These are phyloP conservation scores for Sipha flava DNA, from an alignment of 1,140 invertebrate species.

Conservation along the genomic window DNA sequence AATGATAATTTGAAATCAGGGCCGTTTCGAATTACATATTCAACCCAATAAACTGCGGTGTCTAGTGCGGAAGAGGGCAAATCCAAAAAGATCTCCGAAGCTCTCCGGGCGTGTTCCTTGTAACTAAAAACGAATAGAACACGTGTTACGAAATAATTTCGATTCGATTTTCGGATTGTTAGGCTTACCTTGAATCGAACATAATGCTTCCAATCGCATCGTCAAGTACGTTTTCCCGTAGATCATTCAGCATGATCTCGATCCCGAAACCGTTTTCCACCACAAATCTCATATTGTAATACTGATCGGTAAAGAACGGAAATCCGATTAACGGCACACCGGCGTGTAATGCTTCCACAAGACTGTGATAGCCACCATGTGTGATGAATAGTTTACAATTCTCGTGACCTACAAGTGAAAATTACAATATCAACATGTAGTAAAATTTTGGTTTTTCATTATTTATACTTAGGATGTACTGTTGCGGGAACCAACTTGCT, in stretches of 20 bases:
- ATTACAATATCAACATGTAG: neutral
- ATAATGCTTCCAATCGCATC: slow-evolving; percentile 23
- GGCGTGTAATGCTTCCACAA: slow-evolving; percentile 50
- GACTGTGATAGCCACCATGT: slow-evolving; percentile 54
- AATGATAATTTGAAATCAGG: slow-evolving; percentile 39
- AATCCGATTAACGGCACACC: slow-evolving; percentile 51
- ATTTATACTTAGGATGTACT: slow-evolving; percentile 18
- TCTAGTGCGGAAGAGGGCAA: slow-evolving; percentile 48
- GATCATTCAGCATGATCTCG: slow-evolving; percentile 36
- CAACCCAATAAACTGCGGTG: slow-evolving; percentile 51
- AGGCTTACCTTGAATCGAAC: slow-evolving; percentile 31
- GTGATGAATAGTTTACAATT: slow-evolving; percentile 51
- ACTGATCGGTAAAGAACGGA: slow-evolving; percentile 44
- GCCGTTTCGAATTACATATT: slow-evolving; percentile 50
- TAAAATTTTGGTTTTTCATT: too few relatives aligned
- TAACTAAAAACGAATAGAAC: slow-evolving; percentile 30
- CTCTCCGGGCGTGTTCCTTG: slow-evolving; percentile 22
- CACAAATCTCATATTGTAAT: slow-evolving; percentile 41
- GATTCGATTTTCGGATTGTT: too few relatives aligned
- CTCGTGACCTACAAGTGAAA: slow-evolving; percentile 46
- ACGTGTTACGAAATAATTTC: too few relatives aligned
- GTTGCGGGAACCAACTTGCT: slow-evolving; percentile 8
- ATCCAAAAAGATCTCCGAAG: slow-evolving; percentile 41
- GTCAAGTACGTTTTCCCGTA: slow-evolving; percentile 36
- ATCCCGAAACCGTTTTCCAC: slow-evolving; percentile 40